phyloP scores from a whole-genome alignment of 2,888 invertebrate species.

The Drosophila kuntzei region DNA sequence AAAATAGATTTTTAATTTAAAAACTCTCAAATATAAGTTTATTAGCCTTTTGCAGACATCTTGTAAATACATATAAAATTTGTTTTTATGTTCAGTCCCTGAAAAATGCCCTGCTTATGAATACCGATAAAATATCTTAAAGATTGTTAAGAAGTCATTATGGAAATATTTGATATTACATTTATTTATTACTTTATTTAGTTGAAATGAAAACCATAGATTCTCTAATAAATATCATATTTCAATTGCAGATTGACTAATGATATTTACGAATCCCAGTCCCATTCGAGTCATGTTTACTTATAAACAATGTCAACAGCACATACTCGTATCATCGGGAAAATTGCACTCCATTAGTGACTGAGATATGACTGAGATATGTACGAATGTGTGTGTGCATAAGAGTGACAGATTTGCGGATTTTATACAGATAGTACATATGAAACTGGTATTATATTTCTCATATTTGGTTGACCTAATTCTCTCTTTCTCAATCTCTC shows the following conservation, averaged over 20 bases:
- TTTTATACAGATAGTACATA: conserved; percentile 18
- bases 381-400: conserved; percentile 1
- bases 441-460: conserved; percentile 47
- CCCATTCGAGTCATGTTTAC: not conserved
- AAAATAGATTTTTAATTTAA: no score
- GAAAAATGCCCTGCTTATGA: no score
- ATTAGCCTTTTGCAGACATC: no score
- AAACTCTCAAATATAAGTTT: no score
- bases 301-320: conserved; percentile 7
- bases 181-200: no score
- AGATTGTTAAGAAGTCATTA: no score
- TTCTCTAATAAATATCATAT: conserved; percentile 8
- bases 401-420: conserved; percentile 37
- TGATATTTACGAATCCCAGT: conserved; percentile 36
- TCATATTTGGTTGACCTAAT: conserved; percentile 64
- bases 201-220: not conserved
- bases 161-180: no score
- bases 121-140: no score
- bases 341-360: conserved; percentile 48
- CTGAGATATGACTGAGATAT: conserved; percentile 15
- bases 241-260: conserved; percentile 45
- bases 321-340: conserved; percentile 17
- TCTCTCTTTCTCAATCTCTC: conserved; percentile 8
- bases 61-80: no score
- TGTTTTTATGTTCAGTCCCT: no score